phyloP scores from a whole-genome alignment of 2,888 invertebrate genomes.

The Eledone cirrhosa region DNA sequence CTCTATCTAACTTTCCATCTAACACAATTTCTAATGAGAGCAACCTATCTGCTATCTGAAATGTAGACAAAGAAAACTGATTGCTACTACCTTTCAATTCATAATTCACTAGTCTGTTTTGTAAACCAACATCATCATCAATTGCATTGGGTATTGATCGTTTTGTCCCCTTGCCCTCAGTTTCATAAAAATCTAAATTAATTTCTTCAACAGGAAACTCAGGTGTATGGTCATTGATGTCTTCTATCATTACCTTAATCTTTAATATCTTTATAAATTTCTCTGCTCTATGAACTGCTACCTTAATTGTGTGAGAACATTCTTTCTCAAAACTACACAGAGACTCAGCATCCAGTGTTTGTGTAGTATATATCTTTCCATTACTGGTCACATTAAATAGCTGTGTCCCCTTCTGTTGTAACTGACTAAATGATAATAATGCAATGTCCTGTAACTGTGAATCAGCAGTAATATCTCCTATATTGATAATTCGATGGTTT shows the following conservation, averaged over 20 bases:
- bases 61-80: background rate
- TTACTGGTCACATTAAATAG: background rate
- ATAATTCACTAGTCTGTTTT: background rate
- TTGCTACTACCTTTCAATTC: background rate
- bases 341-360: background rate
- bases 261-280: background rate
- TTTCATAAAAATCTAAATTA: too few species aligned
- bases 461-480: too few species aligned
- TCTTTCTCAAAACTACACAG: background rate
- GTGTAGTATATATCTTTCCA: background rate
- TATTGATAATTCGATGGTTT: too few species aligned
- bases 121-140: background rate
- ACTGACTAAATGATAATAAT: too few species aligned
- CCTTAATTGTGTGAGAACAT: background rate
- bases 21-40: background rate
- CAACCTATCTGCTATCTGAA: background rate
- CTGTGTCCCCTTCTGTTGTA: too few species aligned
- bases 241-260: background rate
- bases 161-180: background rate
- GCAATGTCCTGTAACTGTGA: too few species aligned
- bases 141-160: background rate
- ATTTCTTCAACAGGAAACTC: background rate
- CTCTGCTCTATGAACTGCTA: background rate
- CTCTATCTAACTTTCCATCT: background rate
- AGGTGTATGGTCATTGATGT: background rate